Evolutionary conservation across 2,888 invertebrate species (phyloP).

Genomic region (Polietes domitor): DNA sequence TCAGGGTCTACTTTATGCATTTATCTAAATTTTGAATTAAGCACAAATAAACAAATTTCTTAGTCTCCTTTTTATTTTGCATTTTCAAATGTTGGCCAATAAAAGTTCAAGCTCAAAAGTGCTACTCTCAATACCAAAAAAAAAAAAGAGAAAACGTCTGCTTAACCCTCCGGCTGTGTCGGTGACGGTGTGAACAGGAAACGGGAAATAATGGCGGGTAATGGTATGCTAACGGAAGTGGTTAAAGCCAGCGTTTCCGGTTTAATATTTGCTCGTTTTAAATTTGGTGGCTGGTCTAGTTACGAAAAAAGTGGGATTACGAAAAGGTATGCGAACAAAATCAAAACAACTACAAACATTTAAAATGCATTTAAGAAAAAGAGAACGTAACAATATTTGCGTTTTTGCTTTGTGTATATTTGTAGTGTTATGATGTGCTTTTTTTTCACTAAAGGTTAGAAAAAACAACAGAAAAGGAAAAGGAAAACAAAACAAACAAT

Average conservation of each 20-base stretch:
- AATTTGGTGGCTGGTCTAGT: not conserved
- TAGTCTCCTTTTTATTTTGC: no score
- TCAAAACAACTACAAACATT: conserved; percentile 37
- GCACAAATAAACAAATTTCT: no score
- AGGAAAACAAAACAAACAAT: conserved; percentile 28
- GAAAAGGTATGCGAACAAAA: conserved; percentile 1
- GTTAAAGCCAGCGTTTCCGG: conserved; percentile 19
- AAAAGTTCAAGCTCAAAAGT: no score
- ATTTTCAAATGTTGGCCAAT: no score
- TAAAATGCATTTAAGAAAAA: conserved; percentile 48
- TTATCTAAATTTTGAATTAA: no score
- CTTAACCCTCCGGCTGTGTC: no score
- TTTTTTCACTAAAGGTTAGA: conserved; percentile 29
- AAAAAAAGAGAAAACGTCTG: no score
- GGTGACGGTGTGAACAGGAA: conserved; percentile 6
- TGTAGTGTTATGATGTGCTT: conserved; percentile 35
- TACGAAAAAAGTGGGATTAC: not conserved
- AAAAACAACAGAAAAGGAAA: conserved; percentile 17
- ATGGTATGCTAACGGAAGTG: conserved; percentile 11
- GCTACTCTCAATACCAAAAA: no score
- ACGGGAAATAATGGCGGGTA: not conserved
- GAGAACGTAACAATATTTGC: conserved; percentile 21
- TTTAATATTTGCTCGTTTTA: conserved; percentile 13
- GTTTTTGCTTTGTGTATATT: conserved; percentile 22
- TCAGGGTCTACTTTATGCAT: no score